Base-by-base conservation (phyloP, 2,113 vertebrate genomes). In the Amphiprion percula region DNA sequence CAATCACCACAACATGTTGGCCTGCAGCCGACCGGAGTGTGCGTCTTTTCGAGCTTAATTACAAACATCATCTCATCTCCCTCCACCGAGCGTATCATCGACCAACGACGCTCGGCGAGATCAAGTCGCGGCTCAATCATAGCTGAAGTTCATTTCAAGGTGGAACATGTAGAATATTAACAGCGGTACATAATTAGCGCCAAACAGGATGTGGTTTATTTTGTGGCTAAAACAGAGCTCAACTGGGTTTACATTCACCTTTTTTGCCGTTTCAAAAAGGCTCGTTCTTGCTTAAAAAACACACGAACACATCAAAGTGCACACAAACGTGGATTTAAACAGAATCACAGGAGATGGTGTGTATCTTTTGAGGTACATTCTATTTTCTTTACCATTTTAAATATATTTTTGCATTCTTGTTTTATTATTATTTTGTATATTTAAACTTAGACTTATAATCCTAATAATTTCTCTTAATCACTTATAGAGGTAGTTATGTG, bases 1-100 rank as follows among this genome's bases (percentile, higher is more conserved):
- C 87, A 74, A 72, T 87, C 81, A 63, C 50, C 65, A 11, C 80
- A 23, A 68, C 71, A 15, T 4, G 69, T 81, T 77, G 50, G 44
- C 66, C 24, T 53, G 79, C 74, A 70, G 39, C 63, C 68, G 5
- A 68, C 30, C 9, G 58, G 33, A 68, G 61, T 33, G 69, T 17
- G 2, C 37, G 0, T 56, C 30, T 64, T 70, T 58, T 70, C 16
- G 14, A 30, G 52, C 63, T 75, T 90, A 47, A 80, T 85, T 75
- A 61, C 50, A 2, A 77, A 47, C 50, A 24, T 26, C 39, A 4
- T 69, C 69, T 72, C 33, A 14, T 39, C 61, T 49, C 23, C 41
- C 21, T 44, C 23, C 50, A 1, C 15, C 16, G 67, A 46, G 77
- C 63, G 10, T 3, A 26, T 68, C 17, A 11, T 21, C 33, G 7